Percentiles rank a stretch among this genome's conserved stretches.
phyloP scores from a whole-genome alignment of 2,797 vertebrate genomes.

The Percopsis omiscomaycus region DNA sequence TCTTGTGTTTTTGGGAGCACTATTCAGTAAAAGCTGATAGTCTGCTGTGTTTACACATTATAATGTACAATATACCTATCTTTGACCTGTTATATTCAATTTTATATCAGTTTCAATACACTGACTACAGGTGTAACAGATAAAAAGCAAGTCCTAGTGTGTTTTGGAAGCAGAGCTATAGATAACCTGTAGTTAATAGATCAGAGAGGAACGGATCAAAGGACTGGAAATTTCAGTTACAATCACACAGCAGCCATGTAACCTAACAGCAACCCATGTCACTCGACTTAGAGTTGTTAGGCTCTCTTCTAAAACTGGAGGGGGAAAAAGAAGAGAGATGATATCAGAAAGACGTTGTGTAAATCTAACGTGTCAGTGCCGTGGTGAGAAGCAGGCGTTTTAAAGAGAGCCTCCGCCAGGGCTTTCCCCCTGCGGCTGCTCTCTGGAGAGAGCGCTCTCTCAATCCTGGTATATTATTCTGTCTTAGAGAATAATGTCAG shows the following conservation, averaged over 20 bases:
- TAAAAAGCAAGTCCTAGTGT: constrained; percentile 39
- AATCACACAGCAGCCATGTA: constrained; percentile 51
- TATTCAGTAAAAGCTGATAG: too few relatives aligned
- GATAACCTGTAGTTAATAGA: constrained; percentile 57
- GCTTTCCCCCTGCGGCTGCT: constrained; percentile 30
- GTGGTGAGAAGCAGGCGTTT: constrained; percentile 45
- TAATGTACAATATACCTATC: too few relatives aligned
- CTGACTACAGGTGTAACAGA: constrained; percentile 36
- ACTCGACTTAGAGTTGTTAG: constrained; percentile 23
- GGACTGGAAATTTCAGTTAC: constrained; percentile 50
- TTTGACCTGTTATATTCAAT: constrained; percentile 18
- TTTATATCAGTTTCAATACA: constrained; percentile 35
- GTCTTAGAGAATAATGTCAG: constrained; percentile 71
- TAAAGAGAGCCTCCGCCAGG: constrained; percentile 35
- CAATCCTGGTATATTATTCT: constrained; percentile 55
- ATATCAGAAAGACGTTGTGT: constrained; percentile 33
- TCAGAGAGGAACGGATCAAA: constrained; percentile 67
- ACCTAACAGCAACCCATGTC: constrained; percentile 53
- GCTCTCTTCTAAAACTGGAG: constrained; percentile 26
- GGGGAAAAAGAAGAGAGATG: constrained; percentile 15
- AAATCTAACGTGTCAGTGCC: constrained; percentile 48
- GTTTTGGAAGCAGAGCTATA: constrained; percentile 39
- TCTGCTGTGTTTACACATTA: too few relatives aligned
- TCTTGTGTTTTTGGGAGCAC: too few relatives aligned
- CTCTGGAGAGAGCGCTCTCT: constrained; percentile 43